phyloP scores from a whole-genome alignment of 2,888 invertebrate species.

The Trachelus troglodyta region DNA sequence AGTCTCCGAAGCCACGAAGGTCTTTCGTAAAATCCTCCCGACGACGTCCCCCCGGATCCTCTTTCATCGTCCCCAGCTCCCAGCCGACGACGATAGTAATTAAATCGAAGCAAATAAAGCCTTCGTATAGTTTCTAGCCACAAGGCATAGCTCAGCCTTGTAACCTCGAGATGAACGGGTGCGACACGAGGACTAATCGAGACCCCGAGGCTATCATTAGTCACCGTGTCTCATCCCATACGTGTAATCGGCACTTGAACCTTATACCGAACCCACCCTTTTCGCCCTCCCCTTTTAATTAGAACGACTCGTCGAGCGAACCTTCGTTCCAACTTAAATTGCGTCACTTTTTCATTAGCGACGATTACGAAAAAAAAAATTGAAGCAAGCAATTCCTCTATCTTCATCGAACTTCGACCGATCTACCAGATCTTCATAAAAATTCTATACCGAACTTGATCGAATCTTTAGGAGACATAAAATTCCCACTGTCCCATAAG shows the following conservation, averaged over 20 bases:
- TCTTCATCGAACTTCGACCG: too few species aligned
- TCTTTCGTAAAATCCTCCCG: background rate
- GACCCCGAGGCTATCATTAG: conserved; percentile 56
- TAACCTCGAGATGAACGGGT: conserved; percentile 28
- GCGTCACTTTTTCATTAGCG: background rate
- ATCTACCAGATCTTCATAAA: too few species aligned
- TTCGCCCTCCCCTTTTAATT: background rate
- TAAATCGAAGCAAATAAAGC: conserved; percentile 62
- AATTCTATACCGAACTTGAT: too few species aligned
- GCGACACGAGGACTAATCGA: conserved; percentile 41
- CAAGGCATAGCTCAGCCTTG: conserved; percentile 23
- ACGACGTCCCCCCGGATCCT: background rate
- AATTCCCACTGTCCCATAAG: background rate
- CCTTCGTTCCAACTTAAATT: background rate
- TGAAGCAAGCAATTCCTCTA: too few species aligned
- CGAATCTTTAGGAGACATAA: background rate
- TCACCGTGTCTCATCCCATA: conserved; percentile 26
- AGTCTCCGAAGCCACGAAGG: background rate
- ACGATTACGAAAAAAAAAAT: background rate
- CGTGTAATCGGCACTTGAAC: conserved; percentile 12
- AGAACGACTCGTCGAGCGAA: background rate
- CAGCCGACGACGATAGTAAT: conserved; percentile 44
- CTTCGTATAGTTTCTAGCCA: conserved; percentile 36
- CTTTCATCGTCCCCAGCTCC: background rate
- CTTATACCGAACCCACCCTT: background rate